A percentile compares a stretch with the other conserved stretches of the same genome.
Evolutionary conservation across 2,797 vertebrate genomes (phyloP).

Genomic region (Aeoliscus strigatus): DNA sequence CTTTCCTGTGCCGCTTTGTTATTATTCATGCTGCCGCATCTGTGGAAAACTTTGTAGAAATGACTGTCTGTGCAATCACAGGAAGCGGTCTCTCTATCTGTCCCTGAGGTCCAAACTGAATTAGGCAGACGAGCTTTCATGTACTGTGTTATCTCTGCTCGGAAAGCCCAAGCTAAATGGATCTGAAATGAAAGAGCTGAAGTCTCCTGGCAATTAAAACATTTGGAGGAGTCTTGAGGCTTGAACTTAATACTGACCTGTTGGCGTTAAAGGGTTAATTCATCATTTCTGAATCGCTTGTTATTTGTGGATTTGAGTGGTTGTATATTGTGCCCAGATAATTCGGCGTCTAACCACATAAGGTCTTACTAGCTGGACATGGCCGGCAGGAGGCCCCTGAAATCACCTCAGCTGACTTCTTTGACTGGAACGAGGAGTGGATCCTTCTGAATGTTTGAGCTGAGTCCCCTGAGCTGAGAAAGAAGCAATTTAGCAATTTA

Average conservation of each 20-base stretch:
- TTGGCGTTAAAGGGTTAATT: slow-evolving; percentile 9
- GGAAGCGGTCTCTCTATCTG: slow-evolving; percentile 48
- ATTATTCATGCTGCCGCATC: slow-evolving; percentile 32
- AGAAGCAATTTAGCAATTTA: too few species aligned
- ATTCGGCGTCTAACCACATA: too few species aligned
- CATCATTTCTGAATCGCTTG: neutral
- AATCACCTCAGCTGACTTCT: too few species aligned
- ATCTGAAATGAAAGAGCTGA: slow-evolving; percentile 26
- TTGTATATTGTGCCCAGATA: too few species aligned
- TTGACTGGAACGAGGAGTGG: too few species aligned
- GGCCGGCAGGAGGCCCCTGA: too few species aligned
- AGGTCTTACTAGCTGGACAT: too few species aligned
- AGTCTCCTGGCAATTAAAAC: slow-evolving; percentile 23
- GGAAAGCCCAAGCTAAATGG: slow-evolving; percentile 33
- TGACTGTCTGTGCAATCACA: slow-evolving; percentile 38
- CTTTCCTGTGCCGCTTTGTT: slow-evolving; percentile 21
- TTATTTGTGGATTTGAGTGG: too few species aligned
- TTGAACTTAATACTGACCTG: slow-evolving; percentile 11
- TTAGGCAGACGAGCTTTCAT: slow-evolving; percentile 44
- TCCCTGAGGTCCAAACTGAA: slow-evolving; percentile 56
- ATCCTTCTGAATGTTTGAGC: too few species aligned
- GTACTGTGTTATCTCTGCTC: slow-evolving; percentile 39
- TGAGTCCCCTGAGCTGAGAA: too few species aligned
- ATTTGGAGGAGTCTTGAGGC: slow-evolving; percentile 18
- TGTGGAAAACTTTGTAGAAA: slow-evolving; percentile 45